Base-by-base conservation (phyloP, 2,797 vertebrate genomes). In the Arremon aurantiirostris region DNA sequence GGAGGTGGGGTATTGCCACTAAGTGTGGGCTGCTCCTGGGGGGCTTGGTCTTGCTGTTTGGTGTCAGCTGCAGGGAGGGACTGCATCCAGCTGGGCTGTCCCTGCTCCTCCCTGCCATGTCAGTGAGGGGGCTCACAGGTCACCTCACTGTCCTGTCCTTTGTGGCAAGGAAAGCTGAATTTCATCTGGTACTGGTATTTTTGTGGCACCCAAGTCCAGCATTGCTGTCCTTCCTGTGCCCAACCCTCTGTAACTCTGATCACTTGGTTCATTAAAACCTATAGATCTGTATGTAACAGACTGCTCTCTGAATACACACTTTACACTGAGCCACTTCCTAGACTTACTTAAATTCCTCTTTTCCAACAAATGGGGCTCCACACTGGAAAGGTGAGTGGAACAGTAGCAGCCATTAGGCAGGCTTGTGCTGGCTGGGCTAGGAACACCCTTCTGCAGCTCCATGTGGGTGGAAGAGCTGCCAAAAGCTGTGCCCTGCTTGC, bases 231-330 rank as follows among this genome's bases (percentile, higher is more conserved):
- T 65, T 64, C 82, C 53, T 60, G 8, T 35, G 64, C 46, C 44
- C 66, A 69, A 30, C 50, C 50, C 66, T 91, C 89, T 96, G 95
- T 96, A 96, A 84, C 73, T 82, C 49, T 49, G 30, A 71, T 75
- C 7, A 14, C 73, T 56, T 19, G 15, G 68, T 84, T 76, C 91
- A 95, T 97, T 96, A 96, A 97, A 94, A 46, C 60, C 70, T 88
- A 3, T 28, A 65, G 57, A 75, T 59, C 69, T 88, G 30, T 81
- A 39, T 3, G 42, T 55, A 72, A 80, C 69, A 75, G 76, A 41
- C 65, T 56, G 47, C 68, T 88, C 63, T 81, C 76, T 92, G 83
- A 77, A 86, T 39, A 52, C 82, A 57, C 26, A 8, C 14, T 49
- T 94, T 61, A 61, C 65, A 22, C 59, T 49, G 57, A 52, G 66